Evolutionary conservation across 1,140 invertebrate genomes (phyloP).

Genomic region (Phenacoccus solenopsis): DNA sequence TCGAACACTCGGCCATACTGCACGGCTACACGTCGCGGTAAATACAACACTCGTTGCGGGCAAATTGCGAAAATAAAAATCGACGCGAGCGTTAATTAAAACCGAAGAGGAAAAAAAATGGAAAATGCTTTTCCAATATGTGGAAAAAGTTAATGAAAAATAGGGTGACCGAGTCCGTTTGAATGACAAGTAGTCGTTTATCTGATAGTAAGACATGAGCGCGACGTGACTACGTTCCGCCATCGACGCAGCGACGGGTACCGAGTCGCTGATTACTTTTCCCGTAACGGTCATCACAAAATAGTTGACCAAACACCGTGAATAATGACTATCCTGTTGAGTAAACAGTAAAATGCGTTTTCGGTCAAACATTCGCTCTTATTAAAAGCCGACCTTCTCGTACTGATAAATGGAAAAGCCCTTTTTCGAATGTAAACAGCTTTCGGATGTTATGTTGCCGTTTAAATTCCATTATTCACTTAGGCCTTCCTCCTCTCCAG

Average conservation of each 20-base stretch:
- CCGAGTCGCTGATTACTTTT: neutral
- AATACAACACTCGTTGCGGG: too few relatives aligned
- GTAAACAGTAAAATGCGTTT: neutral
- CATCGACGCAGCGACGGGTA: neutral
- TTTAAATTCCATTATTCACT: conserved; percentile 3
- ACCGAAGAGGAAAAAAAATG: too few relatives aligned
- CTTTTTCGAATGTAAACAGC: neutral
- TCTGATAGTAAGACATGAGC: too few relatives aligned
- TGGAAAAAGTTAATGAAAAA: conserved; percentile 3
- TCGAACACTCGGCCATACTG: too few relatives aligned
- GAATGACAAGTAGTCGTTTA: neutral
- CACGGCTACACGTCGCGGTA: too few relatives aligned
- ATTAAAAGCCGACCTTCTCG: neutral
- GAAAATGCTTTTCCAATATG: neutral
- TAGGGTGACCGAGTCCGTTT: neutral
- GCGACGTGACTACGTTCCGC: too few relatives aligned
- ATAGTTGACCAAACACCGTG: conserved; percentile 1
- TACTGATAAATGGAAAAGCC: conserved; percentile 1
- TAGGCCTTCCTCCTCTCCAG: neutral
- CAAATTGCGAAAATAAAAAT: too few relatives aligned
- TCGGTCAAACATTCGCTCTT: neutral
- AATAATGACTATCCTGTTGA: neutral
- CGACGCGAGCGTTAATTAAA: neutral
- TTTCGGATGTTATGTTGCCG: neutral
- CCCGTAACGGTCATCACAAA: neutral